These are phyloP conservation scores for Mimumesa dahlbomi DNA, from an alignment of 2,888 invertebrate genomes.

Conservation along the genomic window DNA sequence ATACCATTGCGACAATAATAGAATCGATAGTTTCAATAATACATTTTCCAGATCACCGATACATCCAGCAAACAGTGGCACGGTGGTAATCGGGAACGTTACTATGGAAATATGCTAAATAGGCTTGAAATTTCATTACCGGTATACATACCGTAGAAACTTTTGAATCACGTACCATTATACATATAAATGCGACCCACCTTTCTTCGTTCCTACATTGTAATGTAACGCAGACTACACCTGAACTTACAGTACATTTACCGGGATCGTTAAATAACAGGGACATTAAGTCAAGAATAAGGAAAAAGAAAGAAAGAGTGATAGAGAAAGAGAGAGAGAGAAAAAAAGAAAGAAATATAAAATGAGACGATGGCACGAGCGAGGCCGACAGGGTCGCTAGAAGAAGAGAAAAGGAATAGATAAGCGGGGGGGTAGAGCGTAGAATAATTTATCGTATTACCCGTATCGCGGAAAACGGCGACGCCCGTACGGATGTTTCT, in stretches of 20 bases:
- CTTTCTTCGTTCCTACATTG: background rate
- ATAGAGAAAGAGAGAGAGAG: background rate
- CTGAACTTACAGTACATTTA: too few relatives aligned
- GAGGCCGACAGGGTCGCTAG: background rate
- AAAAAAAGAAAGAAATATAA: background rate
- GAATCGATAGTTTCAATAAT: constrained; percentile 10
- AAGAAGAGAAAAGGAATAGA: constrained; percentile 22
- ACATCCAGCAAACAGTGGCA: background rate
- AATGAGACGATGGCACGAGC: constrained; percentile 28
- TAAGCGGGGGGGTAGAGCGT: constrained; percentile 51
- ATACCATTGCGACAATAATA: background rate
- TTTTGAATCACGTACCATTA: too few relatives aligned
- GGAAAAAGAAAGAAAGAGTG: constrained; percentile 11
- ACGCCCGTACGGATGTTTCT: constrained; percentile 26
- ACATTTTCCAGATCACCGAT: constrained; percentile 2
- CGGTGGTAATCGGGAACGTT: too few relatives aligned
- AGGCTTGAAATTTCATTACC: constrained; percentile 3
- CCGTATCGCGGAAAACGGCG: constrained; percentile 53
- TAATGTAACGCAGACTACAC: too few relatives aligned
- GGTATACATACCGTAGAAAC: too few relatives aligned
- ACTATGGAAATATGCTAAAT: background rate
- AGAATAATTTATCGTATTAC: constrained; percentile 53
- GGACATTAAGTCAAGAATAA: constrained; percentile 42
- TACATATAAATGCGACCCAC: too few relatives aligned
- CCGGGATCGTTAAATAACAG: constrained; percentile 37